Conservation (phyloP, 1,140 invertebrate genomes). For the Caenorhabditis inopinata region DNA sequence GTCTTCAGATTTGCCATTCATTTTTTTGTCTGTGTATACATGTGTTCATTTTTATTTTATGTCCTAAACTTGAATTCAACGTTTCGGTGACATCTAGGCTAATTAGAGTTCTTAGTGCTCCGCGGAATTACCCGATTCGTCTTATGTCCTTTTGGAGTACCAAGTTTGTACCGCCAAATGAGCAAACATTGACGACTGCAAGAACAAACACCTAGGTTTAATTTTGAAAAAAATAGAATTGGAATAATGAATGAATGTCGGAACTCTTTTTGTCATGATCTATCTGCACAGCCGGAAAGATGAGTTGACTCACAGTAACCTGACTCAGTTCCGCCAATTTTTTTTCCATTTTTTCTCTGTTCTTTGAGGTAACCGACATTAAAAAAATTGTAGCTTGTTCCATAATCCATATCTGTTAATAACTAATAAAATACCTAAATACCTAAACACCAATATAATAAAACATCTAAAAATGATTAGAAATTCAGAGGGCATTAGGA, state of each 20-base stretch:
- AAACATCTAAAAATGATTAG: not conserved
- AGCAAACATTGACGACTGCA: not conserved
- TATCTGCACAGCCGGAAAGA: not conserved
- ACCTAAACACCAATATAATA: too few relatives aligned
- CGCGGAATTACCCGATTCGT: not conserved
- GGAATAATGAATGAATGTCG: not conserved
- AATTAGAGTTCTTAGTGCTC: not conserved
- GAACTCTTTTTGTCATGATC: not conserved
- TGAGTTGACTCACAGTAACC: not conserved
- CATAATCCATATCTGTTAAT: too few relatives aligned
- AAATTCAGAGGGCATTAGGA: not conserved
- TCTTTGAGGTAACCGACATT: not conserved
- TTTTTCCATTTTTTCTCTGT: not conserved
- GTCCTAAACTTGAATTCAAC: not conserved
- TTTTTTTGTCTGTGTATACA: not conserved
- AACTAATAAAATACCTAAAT: too few relatives aligned
- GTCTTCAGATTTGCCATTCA: not conserved
- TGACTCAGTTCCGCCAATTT: slow-evolving; percentile 2
- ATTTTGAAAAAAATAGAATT: too few relatives aligned
- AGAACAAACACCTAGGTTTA: not conserved
- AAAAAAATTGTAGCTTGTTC: too few relatives aligned
- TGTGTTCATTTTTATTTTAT: not conserved
- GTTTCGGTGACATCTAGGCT: not conserved
- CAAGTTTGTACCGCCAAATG: not conserved
- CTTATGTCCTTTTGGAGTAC: not conserved